Evolutionary conservation across 1,140 invertebrate genomes (phyloP).

Genomic region (Drosophila kanapiae): DNA sequence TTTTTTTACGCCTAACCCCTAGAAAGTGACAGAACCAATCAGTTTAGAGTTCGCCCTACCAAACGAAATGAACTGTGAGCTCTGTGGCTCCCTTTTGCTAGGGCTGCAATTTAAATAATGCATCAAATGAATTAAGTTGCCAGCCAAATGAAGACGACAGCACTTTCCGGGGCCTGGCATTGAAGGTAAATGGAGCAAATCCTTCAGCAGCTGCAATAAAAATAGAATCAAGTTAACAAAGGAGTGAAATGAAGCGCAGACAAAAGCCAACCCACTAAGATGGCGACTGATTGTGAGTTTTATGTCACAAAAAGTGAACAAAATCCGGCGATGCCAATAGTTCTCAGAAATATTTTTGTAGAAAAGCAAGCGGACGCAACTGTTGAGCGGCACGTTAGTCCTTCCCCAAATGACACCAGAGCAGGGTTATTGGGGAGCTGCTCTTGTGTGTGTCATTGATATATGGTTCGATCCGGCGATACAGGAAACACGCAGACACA

Average conservation of each 20-base stretch:
- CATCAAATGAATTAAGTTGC: constrained; percentile 71
- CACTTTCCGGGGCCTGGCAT: constrained; percentile 34
- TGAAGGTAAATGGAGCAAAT: constrained; percentile 68
- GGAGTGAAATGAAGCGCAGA: constrained; percentile 62
- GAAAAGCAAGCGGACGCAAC: constrained; percentile 42
- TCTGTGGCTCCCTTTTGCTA: constrained; percentile 43
- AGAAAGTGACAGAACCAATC: constrained; percentile 47
- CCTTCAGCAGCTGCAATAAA: constrained; percentile 56
- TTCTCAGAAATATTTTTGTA: constrained; percentile 57
- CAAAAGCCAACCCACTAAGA: constrained; percentile 54
- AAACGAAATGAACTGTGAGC: not conserved
- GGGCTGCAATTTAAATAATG: constrained; percentile 73
- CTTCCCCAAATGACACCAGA: constrained; percentile 1
- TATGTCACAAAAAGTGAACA: constrained; percentile 37
- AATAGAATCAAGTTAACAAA: constrained; percentile 70
- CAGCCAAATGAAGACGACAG: constrained; percentile 47
- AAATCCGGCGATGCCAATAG: constrained; percentile 29
- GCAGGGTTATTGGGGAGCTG: not conserved
- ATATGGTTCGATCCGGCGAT: constrained; percentile 60
- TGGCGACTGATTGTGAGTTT: constrained; percentile 51
- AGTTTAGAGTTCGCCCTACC: constrained; percentile 13
- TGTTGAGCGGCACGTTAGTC: constrained; percentile 31
- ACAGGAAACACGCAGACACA: constrained; percentile 71
- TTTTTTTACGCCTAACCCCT: constrained; percentile 4
- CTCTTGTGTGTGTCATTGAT: constrained; percentile 56